These are phyloP conservation scores for Typhlichthys subterraneus DNA, from an alignment of 2,797 vertebrate genomes.

Conservation along the genomic window DNA sequence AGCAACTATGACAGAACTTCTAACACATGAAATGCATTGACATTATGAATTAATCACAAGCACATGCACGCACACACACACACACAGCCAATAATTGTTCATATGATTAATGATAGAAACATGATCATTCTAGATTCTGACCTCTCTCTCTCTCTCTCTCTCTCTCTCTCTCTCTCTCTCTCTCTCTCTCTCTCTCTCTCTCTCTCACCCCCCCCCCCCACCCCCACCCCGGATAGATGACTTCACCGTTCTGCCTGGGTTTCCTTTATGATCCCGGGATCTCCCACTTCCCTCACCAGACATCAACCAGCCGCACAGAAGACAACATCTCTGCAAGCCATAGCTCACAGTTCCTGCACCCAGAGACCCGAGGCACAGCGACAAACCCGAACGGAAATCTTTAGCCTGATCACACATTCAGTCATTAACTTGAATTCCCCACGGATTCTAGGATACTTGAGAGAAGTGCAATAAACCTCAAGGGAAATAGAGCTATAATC, in stretches of 20 bases:
- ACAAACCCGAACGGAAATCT: background rate
- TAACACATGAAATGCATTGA: too few relatives aligned
- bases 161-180: too few relatives aligned
- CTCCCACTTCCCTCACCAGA: conserved; percentile 83
- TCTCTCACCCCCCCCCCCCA: conserved; percentile 26
- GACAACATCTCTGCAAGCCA: conserved; percentile 55
- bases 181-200: background rate
- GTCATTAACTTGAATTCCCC: background rate
- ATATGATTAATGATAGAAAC: too few relatives aligned
- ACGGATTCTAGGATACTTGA: conserved; percentile 16
- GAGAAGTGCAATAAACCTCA: conserved; percentile 15
- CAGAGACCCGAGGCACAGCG: conserved; percentile 31
- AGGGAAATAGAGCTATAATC: conserved; percentile 21
- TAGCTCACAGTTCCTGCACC: conserved; percentile 43
- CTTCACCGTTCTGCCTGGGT: conserved; percentile 94
- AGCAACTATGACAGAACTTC: too few relatives aligned
- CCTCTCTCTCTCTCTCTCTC: too few relatives aligned
- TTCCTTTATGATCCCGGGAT: conserved; percentile 96
- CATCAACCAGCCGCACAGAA: conserved; percentile 69
- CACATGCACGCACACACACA: too few relatives aligned
- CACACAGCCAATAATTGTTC: too few relatives aligned
- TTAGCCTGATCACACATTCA: too few relatives aligned
- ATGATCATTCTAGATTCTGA: too few relatives aligned
- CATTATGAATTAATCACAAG: too few relatives aligned
- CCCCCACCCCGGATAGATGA: conserved; percentile 90